phyloP scores from a whole-genome alignment of 2,113 vertebrate species.

The Phasianus colchicus region DNA sequence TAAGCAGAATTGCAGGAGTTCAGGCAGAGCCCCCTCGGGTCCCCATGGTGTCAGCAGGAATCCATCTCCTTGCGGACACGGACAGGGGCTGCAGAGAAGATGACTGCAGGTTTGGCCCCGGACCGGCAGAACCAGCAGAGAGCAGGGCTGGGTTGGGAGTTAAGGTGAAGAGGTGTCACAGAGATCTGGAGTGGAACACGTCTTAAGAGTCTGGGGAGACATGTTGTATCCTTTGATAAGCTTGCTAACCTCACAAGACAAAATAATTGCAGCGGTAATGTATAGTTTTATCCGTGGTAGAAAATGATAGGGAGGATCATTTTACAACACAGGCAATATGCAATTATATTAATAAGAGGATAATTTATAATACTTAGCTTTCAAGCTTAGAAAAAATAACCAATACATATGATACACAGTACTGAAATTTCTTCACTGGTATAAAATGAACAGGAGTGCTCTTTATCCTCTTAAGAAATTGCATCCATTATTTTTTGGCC shows the following conservation, averaged over 20 bases:
- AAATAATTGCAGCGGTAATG: neutral
- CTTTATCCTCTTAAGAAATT: neutral
- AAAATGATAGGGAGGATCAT: neutral
- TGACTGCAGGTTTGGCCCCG: neutral
- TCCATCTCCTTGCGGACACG: neutral
- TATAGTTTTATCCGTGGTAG: neutral
- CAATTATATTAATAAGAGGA: neutral
- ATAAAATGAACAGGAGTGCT: neutral
- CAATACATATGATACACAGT: neutral
- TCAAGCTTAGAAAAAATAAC: neutral
- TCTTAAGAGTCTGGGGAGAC: neutral
- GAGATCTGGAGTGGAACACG: neutral
- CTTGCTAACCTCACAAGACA: fast-evolving
- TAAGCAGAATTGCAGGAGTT: neutral
- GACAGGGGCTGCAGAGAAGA: neutral
- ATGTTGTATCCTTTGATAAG: slow-evolving; percentile 8
- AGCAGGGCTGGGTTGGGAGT: neutral
- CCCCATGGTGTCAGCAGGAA: neutral
- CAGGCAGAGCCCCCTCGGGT: neutral
- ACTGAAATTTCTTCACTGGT: neutral
- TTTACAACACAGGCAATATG: neutral
- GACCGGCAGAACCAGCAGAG: neutral
- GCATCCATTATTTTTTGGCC: neutral
- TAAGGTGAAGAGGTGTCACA: fast-evolving
- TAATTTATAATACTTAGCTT: neutral